These are phyloP conservation scores for Radopholus similis DNA, from an alignment of 1,140 invertebrate species.

Conservation along the genomic window DNA sequence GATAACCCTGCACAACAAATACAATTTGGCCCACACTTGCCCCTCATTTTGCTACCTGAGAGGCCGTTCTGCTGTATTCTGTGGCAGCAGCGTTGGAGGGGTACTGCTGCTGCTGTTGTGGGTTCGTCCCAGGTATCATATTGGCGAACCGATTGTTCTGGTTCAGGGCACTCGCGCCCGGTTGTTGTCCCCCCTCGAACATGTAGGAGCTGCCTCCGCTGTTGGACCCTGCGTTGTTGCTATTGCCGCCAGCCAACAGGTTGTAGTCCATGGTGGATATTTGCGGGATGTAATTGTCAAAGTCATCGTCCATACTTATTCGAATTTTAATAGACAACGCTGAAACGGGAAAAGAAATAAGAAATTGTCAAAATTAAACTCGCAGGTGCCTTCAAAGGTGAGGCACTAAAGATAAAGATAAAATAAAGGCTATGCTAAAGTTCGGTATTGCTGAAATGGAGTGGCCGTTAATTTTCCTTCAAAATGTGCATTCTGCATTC, in stretches of 20 bases:
- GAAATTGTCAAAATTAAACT: background rate
- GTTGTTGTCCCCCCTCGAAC: background rate
- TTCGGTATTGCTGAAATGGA: no score
- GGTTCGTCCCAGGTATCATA: background rate
- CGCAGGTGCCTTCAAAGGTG: background rate
- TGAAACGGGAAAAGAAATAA: background rate
- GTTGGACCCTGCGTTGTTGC: background rate
- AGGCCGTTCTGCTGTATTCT: background rate
- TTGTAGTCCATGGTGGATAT: slow-evolving; percentile 13
- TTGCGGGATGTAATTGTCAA: slow-evolving; percentile 19
- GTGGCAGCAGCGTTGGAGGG: background rate
- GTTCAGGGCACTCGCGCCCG: background rate
- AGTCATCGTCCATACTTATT: slow-evolving; percentile 7
- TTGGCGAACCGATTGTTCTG: background rate
- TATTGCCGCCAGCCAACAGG: background rate
- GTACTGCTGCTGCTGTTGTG: background rate
- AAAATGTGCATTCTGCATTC: no score
- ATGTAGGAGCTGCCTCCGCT: background rate
- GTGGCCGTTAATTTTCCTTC: no score
- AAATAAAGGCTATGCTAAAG: background rate
- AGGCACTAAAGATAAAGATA: background rate
- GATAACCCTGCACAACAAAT: no score
- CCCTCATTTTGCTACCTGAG: no score
- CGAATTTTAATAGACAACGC: background rate
- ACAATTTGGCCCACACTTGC: no score